These are phyloP conservation scores for Rhabdophis nuchalis DNA, from an alignment of 2,797 vertebrate genomes.

Conservation along the genomic window DNA sequence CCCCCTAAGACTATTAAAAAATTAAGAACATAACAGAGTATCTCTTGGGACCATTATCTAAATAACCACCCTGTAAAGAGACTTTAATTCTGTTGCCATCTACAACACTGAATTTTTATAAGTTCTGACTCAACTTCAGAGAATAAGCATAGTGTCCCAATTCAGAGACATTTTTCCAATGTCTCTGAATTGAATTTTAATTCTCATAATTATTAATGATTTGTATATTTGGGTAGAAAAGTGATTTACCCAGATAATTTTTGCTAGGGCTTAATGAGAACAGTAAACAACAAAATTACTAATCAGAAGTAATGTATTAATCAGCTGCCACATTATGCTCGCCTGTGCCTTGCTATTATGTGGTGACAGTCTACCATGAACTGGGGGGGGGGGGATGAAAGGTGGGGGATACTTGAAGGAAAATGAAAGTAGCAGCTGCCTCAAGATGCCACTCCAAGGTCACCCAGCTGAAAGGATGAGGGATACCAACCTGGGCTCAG, in stretches of 20 bases:
- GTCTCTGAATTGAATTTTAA: conserved; percentile 50
- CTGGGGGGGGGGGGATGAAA: background rate
- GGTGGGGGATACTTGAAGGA: background rate
- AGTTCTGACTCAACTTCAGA: background rate
- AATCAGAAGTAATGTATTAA: conserved; percentile 24
- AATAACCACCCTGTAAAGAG: background rate
- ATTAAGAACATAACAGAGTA: conserved; percentile 61
- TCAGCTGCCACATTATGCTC: background rate
- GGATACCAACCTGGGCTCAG: background rate
- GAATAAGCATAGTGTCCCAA: conserved; percentile 60
- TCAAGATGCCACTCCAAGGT: background rate
- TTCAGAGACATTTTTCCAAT: background rate
- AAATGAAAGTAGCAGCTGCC: background rate
- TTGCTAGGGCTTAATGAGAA: background rate
- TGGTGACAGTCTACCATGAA: background rate
- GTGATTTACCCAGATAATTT: conserved; percentile 20
- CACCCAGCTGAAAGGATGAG: background rate
- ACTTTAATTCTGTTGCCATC: background rate
- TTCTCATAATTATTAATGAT: conserved; percentile 58
- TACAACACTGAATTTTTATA: background rate
- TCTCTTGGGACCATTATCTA: conserved; percentile 41
- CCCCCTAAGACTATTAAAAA: conserved; percentile 51
- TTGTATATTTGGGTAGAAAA: conserved; percentile 59
- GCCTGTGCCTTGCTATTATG: background rate
- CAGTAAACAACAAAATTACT: conserved; percentile 37